Conservation (phyloP, 1,140 invertebrate species). For the Drosophila quadrilineata region DNA sequence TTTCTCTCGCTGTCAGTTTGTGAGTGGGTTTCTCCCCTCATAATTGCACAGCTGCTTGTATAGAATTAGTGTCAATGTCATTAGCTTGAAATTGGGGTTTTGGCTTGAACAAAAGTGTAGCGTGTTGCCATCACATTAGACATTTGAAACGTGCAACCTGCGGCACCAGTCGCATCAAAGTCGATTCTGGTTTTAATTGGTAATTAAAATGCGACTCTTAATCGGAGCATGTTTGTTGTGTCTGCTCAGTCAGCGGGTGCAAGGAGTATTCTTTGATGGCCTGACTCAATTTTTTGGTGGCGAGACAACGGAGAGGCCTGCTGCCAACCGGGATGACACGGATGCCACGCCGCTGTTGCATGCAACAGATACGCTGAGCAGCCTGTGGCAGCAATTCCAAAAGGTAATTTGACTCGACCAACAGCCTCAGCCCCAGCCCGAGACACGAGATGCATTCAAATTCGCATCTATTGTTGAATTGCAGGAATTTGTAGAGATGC, state of each 20-base stretch:
- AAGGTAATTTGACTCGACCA: conserved; percentile 51
- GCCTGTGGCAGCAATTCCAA: conserved; percentile 48
- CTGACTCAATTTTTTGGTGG: conserved; percentile 40
- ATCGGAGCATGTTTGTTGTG: conserved; percentile 27
- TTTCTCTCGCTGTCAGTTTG: background rate
- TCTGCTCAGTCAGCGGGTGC: conserved; percentile 9
- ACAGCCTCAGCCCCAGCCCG: background rate
- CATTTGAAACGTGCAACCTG: conserved; percentile 34
- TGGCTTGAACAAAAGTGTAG: conserved; percentile 39
- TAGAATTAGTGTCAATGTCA: conserved; percentile 47
- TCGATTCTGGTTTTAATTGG: background rate
- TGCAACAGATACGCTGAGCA: conserved; percentile 38
- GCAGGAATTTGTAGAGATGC: conserved; percentile 33
- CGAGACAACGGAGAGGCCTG: too few relatives aligned
- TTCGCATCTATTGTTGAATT: too few relatives aligned
- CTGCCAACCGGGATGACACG: conserved; percentile 30
- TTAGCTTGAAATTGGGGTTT: background rate
- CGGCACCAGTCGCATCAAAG: conserved; percentile 6
- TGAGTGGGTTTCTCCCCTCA: background rate
- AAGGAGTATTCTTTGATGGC: conserved; percentile 32
- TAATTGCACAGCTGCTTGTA: conserved; percentile 49
- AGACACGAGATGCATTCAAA: background rate
- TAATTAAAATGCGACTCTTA: conserved; percentile 43
- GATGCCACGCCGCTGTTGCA: conserved; percentile 43
- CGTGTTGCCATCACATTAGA: conserved; percentile 7